These are phyloP conservation scores for Hypomecis atomaria DNA, from an alignment of 2,888 invertebrate genomes.

Conservation along the genomic window DNA sequence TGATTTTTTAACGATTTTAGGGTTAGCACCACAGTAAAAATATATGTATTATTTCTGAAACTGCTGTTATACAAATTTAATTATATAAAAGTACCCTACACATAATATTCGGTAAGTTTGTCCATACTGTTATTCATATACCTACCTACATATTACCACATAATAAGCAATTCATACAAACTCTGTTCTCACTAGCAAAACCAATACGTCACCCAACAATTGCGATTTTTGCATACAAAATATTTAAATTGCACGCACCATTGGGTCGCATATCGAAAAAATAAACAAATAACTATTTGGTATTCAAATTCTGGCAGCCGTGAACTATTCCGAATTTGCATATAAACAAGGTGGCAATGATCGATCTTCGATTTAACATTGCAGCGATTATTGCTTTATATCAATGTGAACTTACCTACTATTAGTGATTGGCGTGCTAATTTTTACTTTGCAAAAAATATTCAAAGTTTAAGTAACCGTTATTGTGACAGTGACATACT, in stretches of 20 bases:
- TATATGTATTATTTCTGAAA: too few relatives aligned
- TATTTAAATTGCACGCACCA: slow-evolving; percentile 65
- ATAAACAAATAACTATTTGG: slow-evolving; percentile 75
- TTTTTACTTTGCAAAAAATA: too few relatives aligned
- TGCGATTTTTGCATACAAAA: slow-evolving; percentile 66
- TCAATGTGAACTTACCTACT: too few relatives aligned
- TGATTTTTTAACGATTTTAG: too few relatives aligned
- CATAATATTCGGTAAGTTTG: too few relatives aligned
- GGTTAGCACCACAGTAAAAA: too few relatives aligned
- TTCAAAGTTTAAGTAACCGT: too few relatives aligned
- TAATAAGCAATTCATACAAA: neutral
- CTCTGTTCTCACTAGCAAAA: neutral
- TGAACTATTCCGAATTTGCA: slow-evolving; percentile 72
- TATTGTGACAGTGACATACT: too few relatives aligned
- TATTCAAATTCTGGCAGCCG: slow-evolving; percentile 74
- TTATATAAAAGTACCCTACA: too few relatives aligned
- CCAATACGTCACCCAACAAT: slow-evolving; percentile 47
- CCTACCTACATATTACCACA: neutral
- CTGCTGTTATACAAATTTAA: too few relatives aligned
- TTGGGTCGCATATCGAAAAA: slow-evolving; percentile 73
- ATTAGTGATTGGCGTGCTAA: too few relatives aligned
- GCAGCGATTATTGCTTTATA: slow-evolving; percentile 38
- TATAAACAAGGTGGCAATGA: slow-evolving; percentile 76
- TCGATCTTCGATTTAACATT: slow-evolving; percentile 72
- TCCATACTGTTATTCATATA: slow-evolving; percentile 15